Evolutionary conservation across 2,113 vertebrate genomes (phyloP), one percentile per base, ranked within the genome.

Genomic region (Arizona elegans): DNA sequence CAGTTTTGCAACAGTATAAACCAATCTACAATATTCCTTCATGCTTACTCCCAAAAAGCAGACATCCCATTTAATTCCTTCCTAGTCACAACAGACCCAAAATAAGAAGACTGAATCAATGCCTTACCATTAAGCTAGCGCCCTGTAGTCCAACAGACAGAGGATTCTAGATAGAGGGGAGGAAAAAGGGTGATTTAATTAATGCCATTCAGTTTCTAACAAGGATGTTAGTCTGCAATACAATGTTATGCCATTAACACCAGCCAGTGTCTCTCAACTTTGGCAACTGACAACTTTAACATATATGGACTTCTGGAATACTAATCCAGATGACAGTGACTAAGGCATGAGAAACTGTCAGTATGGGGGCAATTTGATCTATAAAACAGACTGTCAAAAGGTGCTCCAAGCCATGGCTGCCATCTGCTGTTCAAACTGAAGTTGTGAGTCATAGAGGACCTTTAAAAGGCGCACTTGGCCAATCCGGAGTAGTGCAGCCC

Each of bases 131-230:
- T 54, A 99, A 97, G 97, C 98, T 98, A 94, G 94, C 93, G 97
- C 98, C 99, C 96, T 99, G 99, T 19, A 98, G 96, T 86, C 98
- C 98, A 86, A 98, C 97, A 94, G 97, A 97, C 96, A 99, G 97
- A 3, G 98, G 98, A 95, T 99, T 98, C 99, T 99, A 95, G 50
- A 62, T 92, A 95, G 65, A 95, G 52, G 65, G 26, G n/a, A 10
- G 94, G 65, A 0, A 0, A 17, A 0, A 13, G 3, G 47, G 23
- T 94, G 89, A 62, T 70, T 85, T 81, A 86, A 62, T 15, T 0
- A 87, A 50, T 8, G 17, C 19, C 0, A 26, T 29, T 1, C n/a
- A n/a, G 9, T 26, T n/a, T 53, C 33, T 92, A 50, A 13, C 19
- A 53, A 91, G 23, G 15, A 52, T n/a, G 7, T 21, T 47, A 62